phyloP scores from a whole-genome alignment of 2,888 invertebrate species.

The Augochlorella aurata region DNA sequence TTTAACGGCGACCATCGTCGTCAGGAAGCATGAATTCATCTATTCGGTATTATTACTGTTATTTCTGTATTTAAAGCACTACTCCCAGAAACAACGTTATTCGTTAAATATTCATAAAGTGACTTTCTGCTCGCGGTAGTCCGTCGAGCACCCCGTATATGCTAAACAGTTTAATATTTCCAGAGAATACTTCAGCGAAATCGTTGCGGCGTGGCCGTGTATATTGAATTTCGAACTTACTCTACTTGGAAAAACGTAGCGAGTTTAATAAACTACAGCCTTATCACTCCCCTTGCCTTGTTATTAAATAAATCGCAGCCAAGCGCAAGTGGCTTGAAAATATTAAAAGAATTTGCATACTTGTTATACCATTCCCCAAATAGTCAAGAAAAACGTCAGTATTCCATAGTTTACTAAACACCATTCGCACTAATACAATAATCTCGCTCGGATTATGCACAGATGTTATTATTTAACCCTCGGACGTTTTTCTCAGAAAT shows the following conservation, averaged over 20 bases:
- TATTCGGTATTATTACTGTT: slow-evolving; percentile 31
- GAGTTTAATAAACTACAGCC: not conserved
- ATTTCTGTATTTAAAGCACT: slow-evolving; percentile 43
- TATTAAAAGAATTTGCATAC: not conserved
- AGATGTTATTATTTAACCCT: not conserved
- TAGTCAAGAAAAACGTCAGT: not conserved
- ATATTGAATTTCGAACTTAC: not conserved
- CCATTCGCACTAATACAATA: not conserved
- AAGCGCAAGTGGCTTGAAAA: not conserved
- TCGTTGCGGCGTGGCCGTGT: not conserved
- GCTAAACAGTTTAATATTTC: slow-evolving; percentile 27
- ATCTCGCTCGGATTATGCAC: not conserved
- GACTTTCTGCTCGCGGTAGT: not conserved
- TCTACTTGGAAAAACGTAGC: not conserved
- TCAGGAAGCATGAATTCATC: slow-evolving; percentile 26
- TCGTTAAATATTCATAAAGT: slow-evolving; percentile 53
- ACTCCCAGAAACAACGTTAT: slow-evolving; percentile 17
- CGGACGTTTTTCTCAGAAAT: no score
- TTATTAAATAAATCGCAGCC: not conserved
- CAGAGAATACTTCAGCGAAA: not conserved
- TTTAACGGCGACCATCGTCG: not conserved
- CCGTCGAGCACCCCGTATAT: not conserved
- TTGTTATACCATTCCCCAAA: not conserved
- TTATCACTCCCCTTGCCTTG: not conserved
- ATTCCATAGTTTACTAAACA: not conserved